Percentiles rank a stretch among this genome's conserved stretches.
phyloP scores from a whole-genome alignment of 92 coral and sea anemone genomes.

The Phenganax subtilis region DNA sequence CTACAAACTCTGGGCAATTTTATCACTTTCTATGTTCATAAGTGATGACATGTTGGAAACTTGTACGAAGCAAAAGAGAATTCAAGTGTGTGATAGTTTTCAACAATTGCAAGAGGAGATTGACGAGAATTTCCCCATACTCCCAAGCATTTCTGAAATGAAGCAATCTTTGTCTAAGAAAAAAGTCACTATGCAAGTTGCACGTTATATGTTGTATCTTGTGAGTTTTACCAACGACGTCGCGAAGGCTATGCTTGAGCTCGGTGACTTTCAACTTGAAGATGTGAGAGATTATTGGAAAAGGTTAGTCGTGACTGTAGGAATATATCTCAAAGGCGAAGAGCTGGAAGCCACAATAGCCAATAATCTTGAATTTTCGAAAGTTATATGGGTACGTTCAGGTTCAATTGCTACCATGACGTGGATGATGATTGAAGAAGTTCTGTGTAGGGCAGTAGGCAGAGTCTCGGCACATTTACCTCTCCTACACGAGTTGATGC shows the following conservation, averaged over 20 bases:
- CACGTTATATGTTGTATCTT: neutral
- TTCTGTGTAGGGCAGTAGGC: neutral
- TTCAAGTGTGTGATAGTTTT: neutral
- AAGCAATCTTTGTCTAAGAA: no score
- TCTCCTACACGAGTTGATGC: neutral
- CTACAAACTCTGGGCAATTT: neutral
- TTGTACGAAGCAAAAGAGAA: neutral
- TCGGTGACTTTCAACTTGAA: neutral
- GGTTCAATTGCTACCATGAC: neutral
- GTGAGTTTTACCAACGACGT: neutral
- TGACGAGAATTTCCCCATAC: neutral
- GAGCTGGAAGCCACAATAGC: neutral
- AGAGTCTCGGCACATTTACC: neutral
- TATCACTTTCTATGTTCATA: no score
- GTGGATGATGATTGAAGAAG: neutral
- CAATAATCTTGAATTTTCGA: neutral
- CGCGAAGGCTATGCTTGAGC: neutral
- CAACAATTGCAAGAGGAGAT: neutral
- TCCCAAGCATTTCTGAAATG: neutral
- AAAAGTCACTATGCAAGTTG: neutral
- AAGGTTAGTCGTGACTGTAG: neutral
- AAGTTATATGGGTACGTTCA: neutral
- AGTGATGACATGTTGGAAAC: neutral
- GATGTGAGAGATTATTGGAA: neutral
- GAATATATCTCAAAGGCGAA: neutral